These are phyloP conservation scores for Phocides pigmalion DNA, from an alignment of 1,140 invertebrate species.

Conservation along the genomic window DNA sequence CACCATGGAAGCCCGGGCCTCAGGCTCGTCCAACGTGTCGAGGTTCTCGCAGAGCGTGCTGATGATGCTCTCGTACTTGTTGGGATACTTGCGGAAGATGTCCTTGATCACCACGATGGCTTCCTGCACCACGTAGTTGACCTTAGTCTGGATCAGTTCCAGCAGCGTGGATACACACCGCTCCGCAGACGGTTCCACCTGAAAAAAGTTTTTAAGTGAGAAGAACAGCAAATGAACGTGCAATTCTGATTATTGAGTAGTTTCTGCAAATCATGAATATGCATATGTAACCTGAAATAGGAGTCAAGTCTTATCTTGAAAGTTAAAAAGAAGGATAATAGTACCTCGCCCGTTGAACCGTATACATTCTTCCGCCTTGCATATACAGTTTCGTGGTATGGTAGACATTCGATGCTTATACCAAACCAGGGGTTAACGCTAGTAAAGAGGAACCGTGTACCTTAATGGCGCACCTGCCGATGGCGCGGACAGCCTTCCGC, in stretches of 20 bases:
- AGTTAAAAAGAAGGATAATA: no score
- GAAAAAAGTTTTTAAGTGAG: background rate
- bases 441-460: conserved; percentile 65
- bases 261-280: no score
- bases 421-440: no score
- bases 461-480: conserved; percentile 99
- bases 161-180: conserved; percentile 98
- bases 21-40: conserved; percentile 99
- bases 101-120: conserved; percentile 99
- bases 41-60: conserved; percentile 99
- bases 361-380: no score
- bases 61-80: conserved; percentile 99
- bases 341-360: no score
- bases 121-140: conserved; percentile 99
- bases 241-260: no score
- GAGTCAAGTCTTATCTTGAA: no score
- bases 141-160: conserved; percentile 99
- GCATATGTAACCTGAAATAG: no score
- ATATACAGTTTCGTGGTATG: no score
- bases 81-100: conserved; percentile 99
- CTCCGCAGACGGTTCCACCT: conserved; percentile 98
- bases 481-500: conserved; percentile 98
- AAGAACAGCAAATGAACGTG: no score
- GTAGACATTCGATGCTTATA: no score
- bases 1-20: conserved; percentile 99